These are phyloP conservation scores for Marisa cornuarietis DNA, from an alignment of 1,140 invertebrate species.

Conservation along the genomic window DNA sequence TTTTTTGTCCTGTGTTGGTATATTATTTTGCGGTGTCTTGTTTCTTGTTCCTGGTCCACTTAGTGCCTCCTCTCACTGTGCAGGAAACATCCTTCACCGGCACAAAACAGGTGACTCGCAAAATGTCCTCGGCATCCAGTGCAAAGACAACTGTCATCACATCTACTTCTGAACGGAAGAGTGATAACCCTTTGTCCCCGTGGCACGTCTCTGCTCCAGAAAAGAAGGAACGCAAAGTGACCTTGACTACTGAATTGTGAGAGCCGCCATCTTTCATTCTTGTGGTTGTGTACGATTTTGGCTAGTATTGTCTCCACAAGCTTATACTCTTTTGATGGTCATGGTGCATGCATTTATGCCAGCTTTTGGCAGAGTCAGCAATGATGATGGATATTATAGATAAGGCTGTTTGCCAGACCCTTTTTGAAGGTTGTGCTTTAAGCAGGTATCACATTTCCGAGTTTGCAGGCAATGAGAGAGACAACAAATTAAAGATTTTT, in stretches of 20 bases:
- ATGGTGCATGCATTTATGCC: too few relatives aligned
- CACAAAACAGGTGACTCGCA: slow-evolving; percentile 34
- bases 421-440: too few relatives aligned
- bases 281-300: background rate
- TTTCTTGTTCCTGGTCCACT: background rate
- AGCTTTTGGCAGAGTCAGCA: too few relatives aligned
- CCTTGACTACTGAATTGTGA: slow-evolving; percentile 40
- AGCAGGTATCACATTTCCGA: too few relatives aligned
- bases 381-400: too few relatives aligned
- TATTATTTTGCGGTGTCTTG: background rate
- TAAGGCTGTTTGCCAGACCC: too few relatives aligned
- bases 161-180: slow-evolving; percentile 21
- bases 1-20: background rate
- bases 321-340: background rate
- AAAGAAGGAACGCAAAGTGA: slow-evolving; percentile 40
- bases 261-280: background rate
- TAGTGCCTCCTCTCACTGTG: slow-evolving; percentile 11
- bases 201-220: slow-evolving; percentile 40
- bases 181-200: slow-evolving; percentile 38
- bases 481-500: too few relatives aligned
- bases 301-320: background rate
- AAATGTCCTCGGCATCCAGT: slow-evolving; percentile 25
- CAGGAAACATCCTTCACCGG: slow-evolving; percentile 43
- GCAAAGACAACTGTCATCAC: slow-evolving; percentile 33
- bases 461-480: too few relatives aligned